phyloP scores from a whole-genome alignment of 2,888 invertebrate species.

The Nyleta sp. region DNA sequence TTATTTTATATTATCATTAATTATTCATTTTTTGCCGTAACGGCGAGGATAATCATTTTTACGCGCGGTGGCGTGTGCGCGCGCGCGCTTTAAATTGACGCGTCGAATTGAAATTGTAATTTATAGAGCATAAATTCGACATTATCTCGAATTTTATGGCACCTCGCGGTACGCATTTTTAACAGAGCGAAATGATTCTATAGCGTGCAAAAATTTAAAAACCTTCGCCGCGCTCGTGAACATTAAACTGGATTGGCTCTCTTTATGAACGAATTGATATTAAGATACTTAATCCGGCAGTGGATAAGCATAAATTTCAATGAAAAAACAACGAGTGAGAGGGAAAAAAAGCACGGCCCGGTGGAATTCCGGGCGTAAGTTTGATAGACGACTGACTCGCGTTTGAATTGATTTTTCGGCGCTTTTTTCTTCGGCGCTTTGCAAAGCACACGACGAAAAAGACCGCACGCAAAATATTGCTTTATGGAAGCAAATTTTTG shows the following conservation, averaged over 20 bases:
- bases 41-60: constrained; percentile 39
- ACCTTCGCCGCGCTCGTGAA: constrained; percentile 19
- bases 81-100: constrained; percentile 39
- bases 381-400: not conserved
- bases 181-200: constrained; percentile 37
- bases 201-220: constrained; percentile 29
- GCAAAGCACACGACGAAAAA: not conserved
- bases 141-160: constrained; percentile 45
- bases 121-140: constrained; percentile 51
- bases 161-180: constrained; percentile 38
- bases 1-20: constrained; percentile 44
- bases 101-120: constrained; percentile 55
- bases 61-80: constrained; percentile 29
- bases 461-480: constrained; percentile 29
- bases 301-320: constrained; percentile 16
- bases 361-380: not conserved
- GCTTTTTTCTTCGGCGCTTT: not conserved
- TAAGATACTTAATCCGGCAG: constrained; percentile 25
- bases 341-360: not conserved
- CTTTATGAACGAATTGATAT: constrained; percentile 41
- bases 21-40: constrained; percentile 40
- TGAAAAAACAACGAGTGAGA: constrained; percentile 14
- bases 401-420: not conserved
- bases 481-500: constrained; percentile 44
- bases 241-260: constrained; percentile 38